Conservation (phyloP, 2,113 vertebrate genomes). For the Lophochroa leadbeateri region DNA sequence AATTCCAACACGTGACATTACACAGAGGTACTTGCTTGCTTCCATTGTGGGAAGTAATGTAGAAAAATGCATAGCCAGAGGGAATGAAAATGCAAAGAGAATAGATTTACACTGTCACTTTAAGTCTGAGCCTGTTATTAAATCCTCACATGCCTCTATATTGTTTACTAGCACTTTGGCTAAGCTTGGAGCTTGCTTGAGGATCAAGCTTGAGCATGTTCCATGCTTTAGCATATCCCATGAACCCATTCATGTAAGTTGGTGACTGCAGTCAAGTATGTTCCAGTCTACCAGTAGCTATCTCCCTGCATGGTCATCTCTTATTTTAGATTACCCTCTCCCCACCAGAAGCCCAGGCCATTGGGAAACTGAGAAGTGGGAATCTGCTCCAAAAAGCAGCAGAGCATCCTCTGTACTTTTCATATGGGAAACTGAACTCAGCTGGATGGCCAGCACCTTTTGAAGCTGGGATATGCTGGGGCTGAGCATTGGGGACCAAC, state of each 20-base stretch:
- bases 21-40: background rate
- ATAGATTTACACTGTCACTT: background rate
- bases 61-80: background rate
- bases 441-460: background rate
- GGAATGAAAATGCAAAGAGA: background rate
- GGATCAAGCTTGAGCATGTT: background rate
- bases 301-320: background rate
- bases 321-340: background rate
- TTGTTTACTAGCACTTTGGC: background rate
- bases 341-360: background rate
- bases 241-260: background rate
- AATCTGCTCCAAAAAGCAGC: background rate
- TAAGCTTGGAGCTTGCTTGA: background rate
- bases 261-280: background rate
- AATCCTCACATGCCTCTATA: background rate
- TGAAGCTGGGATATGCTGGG: background rate
- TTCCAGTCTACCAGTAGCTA: background rate
- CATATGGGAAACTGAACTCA: background rate
- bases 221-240: background rate
- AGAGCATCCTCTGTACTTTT: background rate
- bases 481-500: background rate
- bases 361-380: background rate
- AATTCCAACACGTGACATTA: background rate
- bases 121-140: background rate
- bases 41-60: background rate